Base-by-base conservation (phyloP, 2,113 vertebrate genomes). In the Oostethus manadensis region DNA sequence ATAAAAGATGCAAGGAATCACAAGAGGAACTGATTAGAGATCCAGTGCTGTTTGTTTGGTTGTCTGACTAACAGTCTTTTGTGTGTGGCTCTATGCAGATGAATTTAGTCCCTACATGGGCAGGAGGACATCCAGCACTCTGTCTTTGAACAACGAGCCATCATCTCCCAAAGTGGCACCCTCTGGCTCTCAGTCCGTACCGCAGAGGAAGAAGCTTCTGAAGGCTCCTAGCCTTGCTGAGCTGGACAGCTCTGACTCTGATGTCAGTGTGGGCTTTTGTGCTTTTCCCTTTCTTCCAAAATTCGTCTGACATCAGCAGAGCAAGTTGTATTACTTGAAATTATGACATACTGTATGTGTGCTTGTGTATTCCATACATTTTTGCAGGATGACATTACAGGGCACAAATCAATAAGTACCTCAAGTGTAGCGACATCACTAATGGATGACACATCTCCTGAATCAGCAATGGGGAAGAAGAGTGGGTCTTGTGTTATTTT, bases 221-320 rank as follows among this genome's bases (percentile, higher is more conserved):
- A 97, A 96, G 75, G 97, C 97, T 23, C 96, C 97, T 1, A 93
- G 94, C 0, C 77, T 99, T 38, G 88, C 96, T 0, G 96, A 99
- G 77, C 86, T 99, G 62, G 92, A 92, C 81, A 97, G 92, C 87
- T 98, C 95, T 0, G 96, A 98, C 79, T 98, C 96, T 0, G 97
- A 99, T 77, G 97, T 98, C 53, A 88, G 92, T 82, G 47, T 51
- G 11, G 47, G 11, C 50, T 56, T 66, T 18, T 60, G 38, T 57
- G 29, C 5, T 46, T 51, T 45, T 26, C 21, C 51, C 42, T 22
- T 17, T 47, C 4, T 40, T 1, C 4, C 20, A 40, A 62, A 22
- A 40, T n/a, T 2, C 14, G 42, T 22, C 21, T 60, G 14, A 1
- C 33, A 21, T 16, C 23, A 38, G 42, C 15, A 13, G 33, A 43